Conservation (phyloP, 2,888 invertebrate genomes). For the Patella ulyssiponensis region DNA sequence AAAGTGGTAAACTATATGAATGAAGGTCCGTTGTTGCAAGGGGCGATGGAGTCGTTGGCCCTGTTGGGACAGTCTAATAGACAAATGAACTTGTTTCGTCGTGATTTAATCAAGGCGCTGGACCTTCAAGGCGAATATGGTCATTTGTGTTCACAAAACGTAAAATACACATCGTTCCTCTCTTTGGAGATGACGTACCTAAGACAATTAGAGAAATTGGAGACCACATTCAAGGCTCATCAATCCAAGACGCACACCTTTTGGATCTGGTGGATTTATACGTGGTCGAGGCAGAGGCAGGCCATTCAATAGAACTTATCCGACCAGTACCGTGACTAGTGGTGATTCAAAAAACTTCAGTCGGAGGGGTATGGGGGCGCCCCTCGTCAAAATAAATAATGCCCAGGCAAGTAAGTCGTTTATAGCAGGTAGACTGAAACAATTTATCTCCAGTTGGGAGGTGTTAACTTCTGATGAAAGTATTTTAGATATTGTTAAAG, state of each 20-base stretch:
- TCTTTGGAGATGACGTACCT: neutral
- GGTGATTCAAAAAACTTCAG: too few species aligned
- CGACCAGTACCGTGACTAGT: too few species aligned
- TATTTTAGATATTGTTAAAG: neutral
- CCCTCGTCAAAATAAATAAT: neutral
- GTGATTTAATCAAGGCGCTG: neutral
- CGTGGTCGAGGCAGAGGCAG: too few species aligned
- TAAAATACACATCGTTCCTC: too few species aligned
- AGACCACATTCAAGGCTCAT: neutral
- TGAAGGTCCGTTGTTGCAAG: neutral
- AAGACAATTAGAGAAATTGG: neutral
- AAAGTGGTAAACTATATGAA: neutral
- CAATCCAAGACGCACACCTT: neutral
- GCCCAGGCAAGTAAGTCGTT: neutral
- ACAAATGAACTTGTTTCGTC: neutral
- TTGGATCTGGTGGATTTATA: too few species aligned
- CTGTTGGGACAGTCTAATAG: constrained; percentile 17
- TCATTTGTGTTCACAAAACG: too few species aligned
- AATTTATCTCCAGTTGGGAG: neutral
- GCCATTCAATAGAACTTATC: neutral
- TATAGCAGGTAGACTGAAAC: constrained; percentile 9
- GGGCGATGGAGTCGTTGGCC: neutral
- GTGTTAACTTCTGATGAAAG: neutral
- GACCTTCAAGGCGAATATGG: constrained; percentile 1
- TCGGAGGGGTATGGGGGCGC: too few species aligned